These are phyloP conservation scores for Hylaea fasciaria DNA, from an alignment of 2,888 invertebrate genomes.

Conservation along the genomic window DNA sequence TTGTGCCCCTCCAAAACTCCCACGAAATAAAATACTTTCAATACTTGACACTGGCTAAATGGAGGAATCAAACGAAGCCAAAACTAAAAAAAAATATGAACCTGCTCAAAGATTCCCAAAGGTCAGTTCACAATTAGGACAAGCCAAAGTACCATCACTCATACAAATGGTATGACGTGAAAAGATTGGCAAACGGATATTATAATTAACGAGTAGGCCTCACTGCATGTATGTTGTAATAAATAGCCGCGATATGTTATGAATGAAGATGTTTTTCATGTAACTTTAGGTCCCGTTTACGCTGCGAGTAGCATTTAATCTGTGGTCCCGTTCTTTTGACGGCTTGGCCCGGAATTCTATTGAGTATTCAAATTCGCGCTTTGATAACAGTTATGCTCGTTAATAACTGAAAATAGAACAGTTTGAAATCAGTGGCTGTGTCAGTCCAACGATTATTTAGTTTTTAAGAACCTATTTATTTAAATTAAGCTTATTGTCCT, in stretches of 20 bases:
- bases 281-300: neutral
- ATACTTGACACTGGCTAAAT: too few species aligned
- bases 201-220: constrained; percentile 30
- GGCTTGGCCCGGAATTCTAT: constrained; percentile 22
- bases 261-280: constrained; percentile 29
- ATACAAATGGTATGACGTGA: constrained; percentile 57
- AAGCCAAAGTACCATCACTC: constrained; percentile 37
- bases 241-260: constrained; percentile 22
- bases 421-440: constrained; percentile 9
- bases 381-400: constrained; percentile 26
- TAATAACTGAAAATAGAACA: constrained; percentile 21
- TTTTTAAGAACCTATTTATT: too few species aligned
- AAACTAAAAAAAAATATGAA: too few species aligned
- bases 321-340: constrained; percentile 24
- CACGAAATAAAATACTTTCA: too few species aligned
- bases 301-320: too few species aligned
- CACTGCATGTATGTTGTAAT: constrained; percentile 25
- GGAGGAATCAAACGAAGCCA: too few species aligned
- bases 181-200: constrained; percentile 52
- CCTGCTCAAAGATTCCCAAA: constrained; percentile 59
- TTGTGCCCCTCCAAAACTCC: too few species aligned
- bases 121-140: constrained; percentile 72
- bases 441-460: neutral
- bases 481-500: too few species aligned
- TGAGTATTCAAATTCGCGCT: constrained; percentile 20